Conservation (phyloP, 2,797 vertebrate genomes). For the Parambassis ranga region DNA sequence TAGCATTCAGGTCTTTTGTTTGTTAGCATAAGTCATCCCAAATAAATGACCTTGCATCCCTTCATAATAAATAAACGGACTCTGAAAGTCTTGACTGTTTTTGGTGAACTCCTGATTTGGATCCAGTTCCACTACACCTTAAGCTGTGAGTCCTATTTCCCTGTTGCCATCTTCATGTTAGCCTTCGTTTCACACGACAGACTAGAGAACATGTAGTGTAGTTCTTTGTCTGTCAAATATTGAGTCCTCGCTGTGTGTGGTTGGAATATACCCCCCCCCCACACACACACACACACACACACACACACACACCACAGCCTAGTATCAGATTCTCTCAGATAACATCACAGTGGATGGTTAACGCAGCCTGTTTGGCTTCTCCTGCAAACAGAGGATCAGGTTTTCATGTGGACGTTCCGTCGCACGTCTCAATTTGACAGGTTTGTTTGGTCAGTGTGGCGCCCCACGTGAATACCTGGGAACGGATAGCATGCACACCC, state of each 20-base stretch:
- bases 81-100: slow-evolving; percentile 8
- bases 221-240: slow-evolving; percentile 12
- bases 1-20: too few species aligned
- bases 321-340: slow-evolving; percentile 66
- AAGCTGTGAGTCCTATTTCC: slow-evolving; percentile 41
- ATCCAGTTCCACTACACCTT: slow-evolving; percentile 29
- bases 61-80: background rate
- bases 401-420: slow-evolving; percentile 46
- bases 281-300: background rate
- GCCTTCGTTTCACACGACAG: slow-evolving; percentile 32
- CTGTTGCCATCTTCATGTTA: slow-evolving; percentile 12
- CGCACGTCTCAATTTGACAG: slow-evolving; percentile 34
- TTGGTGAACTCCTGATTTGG: slow-evolving; percentile 3
- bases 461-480: slow-evolving; percentile 33
- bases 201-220: slow-evolving; percentile 22
- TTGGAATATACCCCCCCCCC: slow-evolving; percentile 7
- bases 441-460: slow-evolving; percentile 67
- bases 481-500: slow-evolving; percentile 6
- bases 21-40: background rate
- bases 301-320: slow-evolving; percentile 21
- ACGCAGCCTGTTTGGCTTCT: slow-evolving; percentile 60
- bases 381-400: slow-evolving; percentile 66
- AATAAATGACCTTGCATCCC: background rate
- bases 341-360: slow-evolving; percentile 55
- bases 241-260: slow-evolving; percentile 40